Conservation (phyloP, 2,888 invertebrate genomes). For the Heliconius sara region DNA sequence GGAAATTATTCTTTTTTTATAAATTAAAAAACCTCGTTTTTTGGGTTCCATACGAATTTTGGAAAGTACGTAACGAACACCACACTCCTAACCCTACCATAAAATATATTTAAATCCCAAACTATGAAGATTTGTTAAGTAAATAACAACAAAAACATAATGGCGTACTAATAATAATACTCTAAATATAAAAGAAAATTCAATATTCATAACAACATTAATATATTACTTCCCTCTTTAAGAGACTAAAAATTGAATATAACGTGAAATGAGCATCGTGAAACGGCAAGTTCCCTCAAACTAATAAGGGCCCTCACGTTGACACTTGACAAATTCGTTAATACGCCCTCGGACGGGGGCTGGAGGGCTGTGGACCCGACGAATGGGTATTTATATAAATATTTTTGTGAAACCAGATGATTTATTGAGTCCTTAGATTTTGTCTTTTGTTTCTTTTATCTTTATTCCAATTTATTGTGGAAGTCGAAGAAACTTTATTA, state of each 20-base stretch:
- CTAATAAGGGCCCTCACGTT: constrained; percentile 73
- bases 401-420: constrained; percentile 36
- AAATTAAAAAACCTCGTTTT: too few relatives aligned
- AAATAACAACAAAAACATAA: neutral
- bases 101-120: neutral
- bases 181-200: neutral
- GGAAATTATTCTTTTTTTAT: too few relatives aligned
- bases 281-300: constrained; percentile 56
- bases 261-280: constrained; percentile 51
- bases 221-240: neutral
- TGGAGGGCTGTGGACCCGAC: constrained; percentile 21
- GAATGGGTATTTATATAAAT: constrained; percentile 33
- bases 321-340: constrained; percentile 83
- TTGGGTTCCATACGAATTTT: too few relatives aligned
- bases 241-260: constrained; percentile 29
- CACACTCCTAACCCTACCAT: too few relatives aligned
- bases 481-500: neutral
- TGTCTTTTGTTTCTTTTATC: neutral
- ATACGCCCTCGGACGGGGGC: constrained; percentile 59
- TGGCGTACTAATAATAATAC: neutral
- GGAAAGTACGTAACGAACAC: too few relatives aligned
- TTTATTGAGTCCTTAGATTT: constrained; percentile 15
- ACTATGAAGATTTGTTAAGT: neutral
- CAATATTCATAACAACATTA: neutral
- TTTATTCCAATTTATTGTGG: neutral